phyloP scores from a whole-genome alignment of 2,113 vertebrate species.

The Panurus biarmicus region DNA sequence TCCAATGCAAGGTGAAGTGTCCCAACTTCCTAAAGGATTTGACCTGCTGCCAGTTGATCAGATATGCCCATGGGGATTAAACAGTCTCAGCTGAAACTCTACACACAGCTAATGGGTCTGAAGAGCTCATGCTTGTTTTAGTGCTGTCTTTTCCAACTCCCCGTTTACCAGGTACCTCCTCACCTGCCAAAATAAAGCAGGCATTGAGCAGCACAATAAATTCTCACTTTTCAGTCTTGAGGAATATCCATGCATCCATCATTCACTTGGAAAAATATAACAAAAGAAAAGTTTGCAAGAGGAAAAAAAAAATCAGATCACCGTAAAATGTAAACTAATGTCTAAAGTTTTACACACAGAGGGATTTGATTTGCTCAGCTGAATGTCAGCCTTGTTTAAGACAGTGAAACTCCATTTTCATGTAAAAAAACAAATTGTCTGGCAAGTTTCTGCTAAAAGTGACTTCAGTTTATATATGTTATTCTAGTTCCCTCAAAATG shows the following conservation, averaged over 20 bases:
- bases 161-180: not conserved
- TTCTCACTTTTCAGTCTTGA: not conserved
- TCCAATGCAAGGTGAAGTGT: not conserved
- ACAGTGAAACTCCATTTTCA: not conserved
- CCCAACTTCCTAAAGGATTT: not conserved
- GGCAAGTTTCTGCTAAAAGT: not conserved
- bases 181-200: not conserved
- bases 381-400: not conserved
- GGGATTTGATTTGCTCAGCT: not conserved
- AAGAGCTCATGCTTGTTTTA: not conserved
- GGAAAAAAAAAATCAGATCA: not conserved
- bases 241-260: not conserved
- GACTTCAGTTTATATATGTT: not conserved
- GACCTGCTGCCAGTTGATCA: not conserved
- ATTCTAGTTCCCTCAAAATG: not conserved
- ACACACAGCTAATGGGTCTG: not conserved
- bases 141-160: not conserved
- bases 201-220: not conserved
- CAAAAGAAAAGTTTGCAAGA: not conserved
- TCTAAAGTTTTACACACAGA: not conserved
- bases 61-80: not conserved
- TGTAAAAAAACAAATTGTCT: not conserved
- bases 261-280: not conserved
- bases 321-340: not conserved
- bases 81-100: not conserved